phyloP scores from a whole-genome alignment of 1,140 invertebrate species.

The Neodiprion fabricii region DNA sequence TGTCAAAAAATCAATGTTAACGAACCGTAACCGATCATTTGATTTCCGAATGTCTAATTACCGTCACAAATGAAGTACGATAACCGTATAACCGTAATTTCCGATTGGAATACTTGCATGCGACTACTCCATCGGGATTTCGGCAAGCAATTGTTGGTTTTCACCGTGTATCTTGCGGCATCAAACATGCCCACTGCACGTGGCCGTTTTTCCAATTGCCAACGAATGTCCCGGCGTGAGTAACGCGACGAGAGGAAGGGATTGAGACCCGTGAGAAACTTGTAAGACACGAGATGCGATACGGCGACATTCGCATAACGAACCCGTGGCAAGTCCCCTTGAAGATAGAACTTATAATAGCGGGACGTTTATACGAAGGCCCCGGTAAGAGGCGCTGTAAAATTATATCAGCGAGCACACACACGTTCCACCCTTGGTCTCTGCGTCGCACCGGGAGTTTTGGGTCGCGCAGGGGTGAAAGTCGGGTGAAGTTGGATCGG shows the following conservation, averaged over 20 bases:
- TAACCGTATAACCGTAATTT: too few relatives aligned
- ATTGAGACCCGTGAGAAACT: background rate
- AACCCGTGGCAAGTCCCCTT: background rate
- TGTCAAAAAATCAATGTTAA: too few relatives aligned
- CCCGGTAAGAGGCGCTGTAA: background rate
- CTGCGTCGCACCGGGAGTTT: constrained; percentile 18
- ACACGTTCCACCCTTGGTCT: constrained; percentile 13
- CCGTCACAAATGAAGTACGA: too few relatives aligned
- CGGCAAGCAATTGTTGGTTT: too few relatives aligned
- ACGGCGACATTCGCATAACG: background rate
- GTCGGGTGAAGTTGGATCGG: constrained; percentile 19
- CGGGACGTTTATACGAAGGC: background rate
- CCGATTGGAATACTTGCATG: too few relatives aligned
- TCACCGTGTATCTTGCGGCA: too few relatives aligned
- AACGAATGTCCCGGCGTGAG: background rate
- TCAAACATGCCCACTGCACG: too few relatives aligned
- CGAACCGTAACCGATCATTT: too few relatives aligned
- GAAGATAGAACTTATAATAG: background rate
- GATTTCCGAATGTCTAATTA: too few relatives aligned
- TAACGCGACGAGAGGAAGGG: background rate
- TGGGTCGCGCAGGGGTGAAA: constrained; percentile 15
- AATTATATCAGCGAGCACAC: constrained; percentile 18
- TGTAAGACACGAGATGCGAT: background rate
- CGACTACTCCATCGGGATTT: too few relatives aligned
- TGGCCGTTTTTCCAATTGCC: too few relatives aligned